These are phyloP conservation scores for Lacerta bilineata DNA, from an alignment of 2,797 vertebrate genomes.

Conservation along the genomic window DNA sequence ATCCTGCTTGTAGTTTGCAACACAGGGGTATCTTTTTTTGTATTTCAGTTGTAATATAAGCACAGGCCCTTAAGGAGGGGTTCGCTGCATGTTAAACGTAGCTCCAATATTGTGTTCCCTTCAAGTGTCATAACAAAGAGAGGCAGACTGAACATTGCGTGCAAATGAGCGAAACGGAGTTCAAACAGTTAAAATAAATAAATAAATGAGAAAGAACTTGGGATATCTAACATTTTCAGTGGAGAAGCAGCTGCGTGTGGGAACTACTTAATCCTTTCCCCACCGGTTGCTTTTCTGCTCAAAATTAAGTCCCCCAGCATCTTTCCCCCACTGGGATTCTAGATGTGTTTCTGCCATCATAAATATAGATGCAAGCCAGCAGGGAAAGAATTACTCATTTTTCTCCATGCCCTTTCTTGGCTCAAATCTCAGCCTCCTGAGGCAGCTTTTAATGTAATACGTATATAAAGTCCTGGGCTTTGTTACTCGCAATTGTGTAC, in stretches of 20 bases:
- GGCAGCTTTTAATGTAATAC: not conserved
- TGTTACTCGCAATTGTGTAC: not conserved
- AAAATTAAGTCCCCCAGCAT: not conserved
- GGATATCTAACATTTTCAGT: not conserved
- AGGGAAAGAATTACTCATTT: not conserved
- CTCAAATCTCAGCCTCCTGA: no score
- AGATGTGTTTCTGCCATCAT: not conserved
- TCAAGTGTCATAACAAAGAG: not conserved
- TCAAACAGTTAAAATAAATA: not conserved
- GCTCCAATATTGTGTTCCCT: not conserved
- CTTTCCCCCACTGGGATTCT: not conserved
- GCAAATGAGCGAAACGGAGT: not conserved
- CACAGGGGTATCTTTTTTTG: no score
- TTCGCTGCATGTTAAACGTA: not conserved
- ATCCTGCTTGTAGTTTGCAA: no score
- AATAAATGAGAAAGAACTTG: not conserved
- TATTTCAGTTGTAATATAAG: slow-evolving; percentile 29
- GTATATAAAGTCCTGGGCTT: no score
- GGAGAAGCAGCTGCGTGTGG: not conserved
- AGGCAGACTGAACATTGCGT: not conserved
- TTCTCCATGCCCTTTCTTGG: no score
- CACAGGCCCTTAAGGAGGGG: not conserved
- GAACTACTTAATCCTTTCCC: not conserved
- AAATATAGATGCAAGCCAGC: not conserved
- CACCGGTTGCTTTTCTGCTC: not conserved